Base-by-base conservation (phyloP, 92 coral and sea anemone species). In the Palythoa grandis region DNA sequence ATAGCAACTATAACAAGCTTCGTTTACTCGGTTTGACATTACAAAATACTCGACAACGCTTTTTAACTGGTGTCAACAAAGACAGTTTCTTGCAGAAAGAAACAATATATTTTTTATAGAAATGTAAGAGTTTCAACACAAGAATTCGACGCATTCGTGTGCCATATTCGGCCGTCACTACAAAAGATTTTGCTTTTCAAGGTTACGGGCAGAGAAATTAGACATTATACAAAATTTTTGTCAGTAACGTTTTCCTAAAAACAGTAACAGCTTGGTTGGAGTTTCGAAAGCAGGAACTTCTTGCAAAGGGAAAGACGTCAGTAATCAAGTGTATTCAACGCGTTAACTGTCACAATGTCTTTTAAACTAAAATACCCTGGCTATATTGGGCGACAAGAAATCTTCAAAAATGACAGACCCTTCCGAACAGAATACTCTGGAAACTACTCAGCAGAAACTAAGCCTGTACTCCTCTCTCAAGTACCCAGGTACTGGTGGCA, bases 371-470 rank as follows among this genome's bases (percentile, higher is more conserved):
- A 65, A 38, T 80, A 63, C 22, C 85, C 85, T 67, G 85, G 85
- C 11, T 80, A 80, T 29, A 67, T 80, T 35, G 40, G 75, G 38
- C 38, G 85, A 19, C 57, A 17, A 4, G 60, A 80, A 47, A 14
- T 12, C 7, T 50, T 80, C 23, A 67, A 48, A 24, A 80, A 48
- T 60, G 25, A 83, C 3, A 29, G 86, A 10, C 88, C 88, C 72
- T 87, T 90, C 68, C 91, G 85, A 48, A 93, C 96, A 22, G 94
- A 91, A 60, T 93, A 93, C 52, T 77, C 70, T 35, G 87, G 90
- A 7, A 91, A 88, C 65, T 89, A 86, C 70, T 93, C 92, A 66
- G 84, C 75, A 54, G 87, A 90, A 23, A 50, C 80, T 16, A 82
- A 86, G 69, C 90, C 91, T 58, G 87, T 84, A 52, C 37, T 91